Evolutionary conservation across 2,888 invertebrate genomes (phyloP), one percentile per base, ranked within the genome.

Genomic region (Camponotus fellah): DNA sequence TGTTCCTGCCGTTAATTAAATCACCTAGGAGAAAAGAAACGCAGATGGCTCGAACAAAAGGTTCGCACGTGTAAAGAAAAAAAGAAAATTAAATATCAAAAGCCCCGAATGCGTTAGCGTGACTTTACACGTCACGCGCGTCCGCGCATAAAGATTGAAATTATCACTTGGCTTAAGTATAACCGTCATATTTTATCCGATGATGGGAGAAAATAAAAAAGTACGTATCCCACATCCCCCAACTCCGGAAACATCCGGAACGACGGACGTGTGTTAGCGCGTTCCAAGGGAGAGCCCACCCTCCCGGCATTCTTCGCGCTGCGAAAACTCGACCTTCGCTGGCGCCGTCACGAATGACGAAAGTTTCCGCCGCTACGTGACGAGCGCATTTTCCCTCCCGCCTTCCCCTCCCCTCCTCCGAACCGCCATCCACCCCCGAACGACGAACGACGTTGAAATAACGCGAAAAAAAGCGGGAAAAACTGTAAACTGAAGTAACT

Each of bases 271-370:
- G 69, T 69, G 66, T 76, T 76, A 66, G 58, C 56, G 77, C 68
- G 46, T 80, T 80, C 32, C 60, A 46, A 60, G 60, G 71, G 46
- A 32, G 12, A 3, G 43, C 26, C 26, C 26, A 26, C 26, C 43
- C 40, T 49, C 53, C 77, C 14, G 56, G 12, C 40, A 56, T 56
- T 79, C 43, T 60, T 60, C 46, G 79, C 60, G 17, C 46, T 72
- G 46, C 46, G 72, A 80, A 72, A 72, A 46, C 72, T 80, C 79
- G 72, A 72, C 79, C 72, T 80, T 80, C 79, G 79, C 58, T 26
- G 71, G 72, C 79, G 79, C 79, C 79, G 79, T 80, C 79, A 80
- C 79, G 79, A 80, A 80, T 80, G 79, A 80, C 79, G 79, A 80
- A 80, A 80, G 79, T 80, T 80, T 80, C 72, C 72, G 79, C 34